Base-by-base conservation (phyloP, 2,797 vertebrate species). In the Amazona finschi region DNA sequence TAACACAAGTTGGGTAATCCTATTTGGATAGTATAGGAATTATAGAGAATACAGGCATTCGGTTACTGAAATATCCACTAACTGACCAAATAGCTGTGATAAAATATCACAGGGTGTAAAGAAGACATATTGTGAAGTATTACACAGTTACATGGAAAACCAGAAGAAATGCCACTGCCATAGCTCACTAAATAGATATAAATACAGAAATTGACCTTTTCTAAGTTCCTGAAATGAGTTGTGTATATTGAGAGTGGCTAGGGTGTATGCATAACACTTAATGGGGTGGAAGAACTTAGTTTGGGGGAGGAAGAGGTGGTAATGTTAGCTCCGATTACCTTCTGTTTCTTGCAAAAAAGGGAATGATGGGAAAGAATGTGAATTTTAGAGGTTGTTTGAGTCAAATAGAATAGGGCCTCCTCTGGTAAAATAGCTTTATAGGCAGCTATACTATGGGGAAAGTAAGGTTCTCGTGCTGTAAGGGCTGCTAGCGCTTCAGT, bases 391-490 rank as follows among this genome's bases (percentile, higher is more conserved):
- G 27, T 61, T 2, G 1, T 2, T 65, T 77, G 73, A 76, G 36
- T 83, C 5, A 6, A 69, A 39, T 7, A 31, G 61, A 47, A 28
- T 19, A 33, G 4, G 7, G 8, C 12, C 3, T 66, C 5, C n/a
- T 60, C 28, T 31, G 18, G 17, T 38, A 52, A 82, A 82, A 24
- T 16, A 16, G 24, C 21, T 85, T 64, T 89, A 14, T 3, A 72
- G 41, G 46, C 31, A 85, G 15, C 52, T 65, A 5, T 27, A 47
- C 25, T 15, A 12, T 1, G 8, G 8, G 24, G 33, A 67, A 52
- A 0, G 1, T 21, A 20, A 38, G 11, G 47, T 16, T 33, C 46
- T 52, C 1, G 0, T 8, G 3, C 41, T 44, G n/a, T 30, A 19
- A 87, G 30, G 14, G 22, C n/a, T 71, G 28, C 38, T 41, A 24